A percentile compares a stretch with the other conserved stretches of the same genome.
Conservation (phyloP, 2,888 invertebrate species). For the Adineta ricciae region DNA sequence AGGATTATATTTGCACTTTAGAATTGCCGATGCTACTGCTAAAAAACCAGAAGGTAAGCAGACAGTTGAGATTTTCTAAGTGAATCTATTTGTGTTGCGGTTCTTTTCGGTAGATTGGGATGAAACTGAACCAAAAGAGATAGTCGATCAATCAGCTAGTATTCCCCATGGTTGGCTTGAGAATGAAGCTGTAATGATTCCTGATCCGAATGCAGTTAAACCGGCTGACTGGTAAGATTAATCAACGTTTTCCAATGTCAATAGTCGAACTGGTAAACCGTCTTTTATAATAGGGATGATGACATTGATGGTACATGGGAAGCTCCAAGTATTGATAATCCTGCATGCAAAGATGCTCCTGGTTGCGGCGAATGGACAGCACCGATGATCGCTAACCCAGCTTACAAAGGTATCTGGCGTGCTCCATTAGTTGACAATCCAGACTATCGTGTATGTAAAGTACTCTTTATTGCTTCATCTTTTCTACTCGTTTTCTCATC, state of each 20-base stretch:
- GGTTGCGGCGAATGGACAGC: constrained; percentile 87
- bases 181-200: constrained; percentile 69
- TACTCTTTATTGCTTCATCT: too few relatives aligned
- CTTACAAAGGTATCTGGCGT: constrained; percentile 88
- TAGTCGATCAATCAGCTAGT: constrained; percentile 69
- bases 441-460: constrained; percentile 50
- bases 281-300: constrained; percentile 63
- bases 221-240: constrained; percentile 68
- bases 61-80: constrained; percentile 7
- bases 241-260: too few relatives aligned
- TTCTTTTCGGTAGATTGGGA: constrained; percentile 55
- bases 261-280: constrained; percentile 34
- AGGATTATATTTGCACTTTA: constrained; percentile 38
- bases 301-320: constrained; percentile 99
- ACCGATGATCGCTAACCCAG: constrained; percentile 75
- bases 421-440: constrained; percentile 58
- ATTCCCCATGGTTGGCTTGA: constrained; percentile 87
- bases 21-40: constrained; percentile 73
- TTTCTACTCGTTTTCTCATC: constrained; percentile 33
- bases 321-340: constrained; percentile 80
- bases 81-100: constrained; percentile 26
- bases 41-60: constrained; percentile 64
- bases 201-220: constrained; percentile 73
- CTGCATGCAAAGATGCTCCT: constrained; percentile 64
- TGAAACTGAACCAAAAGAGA: constrained; percentile 78